Conservation (phyloP, 2,113 vertebrate species). For the Myocastor coypus region DNA sequence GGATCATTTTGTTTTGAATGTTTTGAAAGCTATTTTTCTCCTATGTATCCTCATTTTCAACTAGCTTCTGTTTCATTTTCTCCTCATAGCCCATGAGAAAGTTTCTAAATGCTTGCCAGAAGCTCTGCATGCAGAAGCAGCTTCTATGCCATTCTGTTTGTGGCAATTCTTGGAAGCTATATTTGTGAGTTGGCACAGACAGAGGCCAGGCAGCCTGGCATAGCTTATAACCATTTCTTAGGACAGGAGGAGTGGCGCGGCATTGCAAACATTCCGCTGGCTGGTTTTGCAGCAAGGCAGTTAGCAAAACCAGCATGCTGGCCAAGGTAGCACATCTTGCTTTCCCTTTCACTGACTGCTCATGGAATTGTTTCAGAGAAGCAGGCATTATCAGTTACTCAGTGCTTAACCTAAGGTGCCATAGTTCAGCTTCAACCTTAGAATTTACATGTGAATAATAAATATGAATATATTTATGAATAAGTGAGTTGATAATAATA, state of each 20-base stretch:
- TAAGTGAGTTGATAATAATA: constrained; percentile 36
- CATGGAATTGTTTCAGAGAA: constrained; percentile 77
- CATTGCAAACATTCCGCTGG: neutral
- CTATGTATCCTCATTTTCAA: neutral
- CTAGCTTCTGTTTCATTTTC: constrained; percentile 54
- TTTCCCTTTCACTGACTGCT: constrained; percentile 71
- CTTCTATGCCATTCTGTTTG: neutral
- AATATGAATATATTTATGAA: constrained; percentile 1
- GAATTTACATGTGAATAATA: neutral
- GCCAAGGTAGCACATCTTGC: constrained; percentile 65
- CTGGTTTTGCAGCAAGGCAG: constrained; percentile 39
- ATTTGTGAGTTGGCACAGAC: constrained; percentile 64
- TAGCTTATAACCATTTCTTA: constrained; percentile 30
- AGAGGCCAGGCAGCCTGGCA: neutral
- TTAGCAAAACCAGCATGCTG: constrained; percentile 72
- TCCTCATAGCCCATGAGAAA: neutral
- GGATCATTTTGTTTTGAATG: neutral
- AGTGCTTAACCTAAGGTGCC: constrained; percentile 58
- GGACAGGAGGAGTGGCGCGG: neutral
- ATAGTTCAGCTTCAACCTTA: neutral
- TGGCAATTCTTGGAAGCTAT: neutral
- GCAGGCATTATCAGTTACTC: constrained; percentile 42
- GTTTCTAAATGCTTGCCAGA: constrained; percentile 51
- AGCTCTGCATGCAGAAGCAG: constrained; percentile 25
- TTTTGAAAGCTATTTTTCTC: constrained; percentile 5